phyloP scores from a whole-genome alignment of 2,888 invertebrate species.

The Diarsia mendica region DNA sequence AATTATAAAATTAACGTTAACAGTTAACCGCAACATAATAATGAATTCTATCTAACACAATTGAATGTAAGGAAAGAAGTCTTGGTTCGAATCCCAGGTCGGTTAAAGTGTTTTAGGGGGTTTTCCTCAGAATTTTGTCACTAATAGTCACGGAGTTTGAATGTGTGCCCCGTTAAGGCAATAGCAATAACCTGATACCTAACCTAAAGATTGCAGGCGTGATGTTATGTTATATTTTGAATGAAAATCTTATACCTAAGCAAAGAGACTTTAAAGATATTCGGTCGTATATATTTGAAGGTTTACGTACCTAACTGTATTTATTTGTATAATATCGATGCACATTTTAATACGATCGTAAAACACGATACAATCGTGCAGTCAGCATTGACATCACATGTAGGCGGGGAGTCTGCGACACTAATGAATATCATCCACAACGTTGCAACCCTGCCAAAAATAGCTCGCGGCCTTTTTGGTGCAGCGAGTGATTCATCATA shows the following conservation, averaged over 20 bases:
- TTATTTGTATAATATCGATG: conserved; percentile 20
- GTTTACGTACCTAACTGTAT: too few relatives aligned
- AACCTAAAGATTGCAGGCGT: neutral
- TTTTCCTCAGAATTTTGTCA: neutral
- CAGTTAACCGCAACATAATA: conserved; percentile 16
- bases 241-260: neutral
- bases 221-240: neutral
- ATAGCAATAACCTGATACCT: too few relatives aligned
- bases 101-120: neutral
- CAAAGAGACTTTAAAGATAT: too few relatives aligned
- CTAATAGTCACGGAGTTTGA: too few relatives aligned
- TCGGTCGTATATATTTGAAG: too few relatives aligned
- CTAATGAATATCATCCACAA: conserved; percentile 53
- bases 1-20: conserved; percentile 37
- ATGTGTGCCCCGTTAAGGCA: neutral
- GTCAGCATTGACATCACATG: conserved; percentile 29
- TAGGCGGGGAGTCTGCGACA: conserved; percentile 50
- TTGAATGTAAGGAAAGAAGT: neutral
- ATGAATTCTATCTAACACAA: neutral
- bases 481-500: conserved; percentile 67
- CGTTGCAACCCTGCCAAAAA: conserved; percentile 55
- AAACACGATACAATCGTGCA: conserved; percentile 18
- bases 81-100: neutral
- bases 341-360: conserved; percentile 16
- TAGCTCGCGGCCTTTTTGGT: conserved; percentile 51